A percentile compares a stretch with the other conserved stretches of the same genome.
Evolutionary conservation across 2,888 invertebrate species (phyloP).

Genomic region (Drosophila flavopinicola): DNA sequence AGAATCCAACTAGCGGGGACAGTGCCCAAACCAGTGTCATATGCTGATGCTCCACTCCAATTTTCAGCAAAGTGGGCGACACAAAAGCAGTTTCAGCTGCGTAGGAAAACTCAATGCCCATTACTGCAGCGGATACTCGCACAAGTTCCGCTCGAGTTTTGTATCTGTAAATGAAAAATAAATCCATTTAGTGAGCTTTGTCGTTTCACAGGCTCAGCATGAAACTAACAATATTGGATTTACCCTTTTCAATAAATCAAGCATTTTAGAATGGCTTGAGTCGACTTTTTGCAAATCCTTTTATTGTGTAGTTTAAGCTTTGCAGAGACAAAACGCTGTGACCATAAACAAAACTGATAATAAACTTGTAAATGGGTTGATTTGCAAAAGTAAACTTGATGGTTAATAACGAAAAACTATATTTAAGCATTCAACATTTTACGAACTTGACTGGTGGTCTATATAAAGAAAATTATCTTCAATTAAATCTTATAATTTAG

Average conservation of each 20-base stretch:
- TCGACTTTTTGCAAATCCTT: constrained; percentile 20
- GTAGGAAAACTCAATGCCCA: constrained; percentile 99
- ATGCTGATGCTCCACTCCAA: constrained; percentile 95
- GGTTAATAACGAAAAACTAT: too few species aligned
- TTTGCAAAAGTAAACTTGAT: not conserved
- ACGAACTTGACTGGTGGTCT: too few species aligned
- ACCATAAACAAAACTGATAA: too few species aligned
- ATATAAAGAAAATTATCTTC: too few species aligned
- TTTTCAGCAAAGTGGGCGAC: constrained; percentile 95
- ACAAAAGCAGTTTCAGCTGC: constrained; percentile 99
- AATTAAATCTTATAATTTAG: too few species aligned
- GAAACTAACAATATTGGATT: constrained; percentile 23
- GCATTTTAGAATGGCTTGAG: constrained; percentile 4
- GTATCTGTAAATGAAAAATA: constrained; percentile 85
- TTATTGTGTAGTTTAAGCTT: constrained; percentile 1
- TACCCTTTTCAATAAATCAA: constrained; percentile 7
- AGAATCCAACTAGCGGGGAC: constrained; percentile 97
- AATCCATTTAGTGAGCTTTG: constrained; percentile 16
- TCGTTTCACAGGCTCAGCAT: too few species aligned
- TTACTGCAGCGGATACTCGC: constrained; percentile 95
- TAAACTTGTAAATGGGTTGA: not conserved
- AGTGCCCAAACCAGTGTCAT: constrained; percentile 98
- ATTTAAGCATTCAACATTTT: too few species aligned
- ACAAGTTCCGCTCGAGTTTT: constrained; percentile 93
- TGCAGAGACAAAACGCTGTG: too few species aligned